A percentile compares a stretch with the other conserved stretches of the same genome.
phyloP scores from a whole-genome alignment of 2,888 invertebrate species.

The Xanthia togata region DNA sequence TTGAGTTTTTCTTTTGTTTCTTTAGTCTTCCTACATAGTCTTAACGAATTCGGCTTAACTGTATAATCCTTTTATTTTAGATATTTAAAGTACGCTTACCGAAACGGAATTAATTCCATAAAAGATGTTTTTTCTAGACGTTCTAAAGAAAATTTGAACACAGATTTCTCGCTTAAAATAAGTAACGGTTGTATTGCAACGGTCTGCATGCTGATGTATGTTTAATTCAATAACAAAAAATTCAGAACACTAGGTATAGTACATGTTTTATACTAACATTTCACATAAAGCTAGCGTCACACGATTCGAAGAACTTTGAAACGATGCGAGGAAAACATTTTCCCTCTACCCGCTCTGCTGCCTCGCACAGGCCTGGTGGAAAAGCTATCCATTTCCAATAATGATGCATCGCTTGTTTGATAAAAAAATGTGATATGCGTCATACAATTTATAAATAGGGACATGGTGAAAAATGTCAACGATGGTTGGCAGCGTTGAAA shows the following conservation, averaged over 20 bases:
- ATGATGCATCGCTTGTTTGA: too few relatives aligned
- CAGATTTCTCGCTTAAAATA: neutral
- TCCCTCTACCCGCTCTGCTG: too few relatives aligned
- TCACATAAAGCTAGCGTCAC: slow-evolving; percentile 9
- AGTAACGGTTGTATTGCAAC: slow-evolving; percentile 10
- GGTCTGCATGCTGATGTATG: neutral
- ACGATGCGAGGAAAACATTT: too few relatives aligned
- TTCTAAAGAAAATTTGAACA: neutral
- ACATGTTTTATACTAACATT: neutral
- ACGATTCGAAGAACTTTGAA: slow-evolving; percentile 1
- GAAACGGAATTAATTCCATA: neutral
- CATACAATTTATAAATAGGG: too few relatives aligned
- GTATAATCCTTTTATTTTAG: neutral
- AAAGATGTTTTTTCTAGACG: neutral
- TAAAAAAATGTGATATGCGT: too few relatives aligned
- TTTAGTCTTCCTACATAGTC: neutral
- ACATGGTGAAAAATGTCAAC: too few relatives aligned
- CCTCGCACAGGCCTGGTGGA: too few relatives aligned
- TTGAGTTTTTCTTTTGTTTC: neutral
- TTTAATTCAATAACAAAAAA: slow-evolving; percentile 19
- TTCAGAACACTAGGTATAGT: neutral
- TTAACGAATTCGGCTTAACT: neutral
- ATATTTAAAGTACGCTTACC: neutral
- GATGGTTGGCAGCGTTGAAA: too few relatives aligned
- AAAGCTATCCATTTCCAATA: too few relatives aligned